These are phyloP conservation scores for Tribolium freemani DNA, from an alignment of 2,888 invertebrate species.

Conservation along the genomic window DNA sequence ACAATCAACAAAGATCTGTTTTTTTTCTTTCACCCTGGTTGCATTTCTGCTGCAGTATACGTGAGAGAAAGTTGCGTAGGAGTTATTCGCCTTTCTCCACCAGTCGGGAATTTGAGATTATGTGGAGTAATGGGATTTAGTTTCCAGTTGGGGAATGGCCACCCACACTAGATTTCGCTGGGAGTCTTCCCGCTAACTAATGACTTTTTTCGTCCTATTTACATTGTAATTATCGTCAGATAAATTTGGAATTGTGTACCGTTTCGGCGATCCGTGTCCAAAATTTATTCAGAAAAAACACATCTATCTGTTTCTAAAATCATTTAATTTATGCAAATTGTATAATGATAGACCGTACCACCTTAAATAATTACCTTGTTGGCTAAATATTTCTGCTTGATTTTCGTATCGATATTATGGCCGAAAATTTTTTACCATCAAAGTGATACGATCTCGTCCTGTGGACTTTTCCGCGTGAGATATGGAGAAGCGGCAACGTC, in stretches of 20 bases:
- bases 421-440: constrained; percentile 24
- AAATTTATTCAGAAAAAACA: constrained; percentile 53
- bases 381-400: constrained; percentile 53
- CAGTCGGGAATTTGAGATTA: too few species aligned
- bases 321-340: constrained; percentile 57
- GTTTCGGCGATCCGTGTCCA: constrained; percentile 9
- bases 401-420: constrained; percentile 44
- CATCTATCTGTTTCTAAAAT: constrained; percentile 53
- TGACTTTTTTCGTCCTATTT: constrained; percentile 37
- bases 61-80: constrained; percentile 55
- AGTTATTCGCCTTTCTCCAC: constrained; percentile 14
- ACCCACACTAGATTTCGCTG: neutral
- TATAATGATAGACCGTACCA: constrained; percentile 53
- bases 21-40: constrained; percentile 17
- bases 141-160: constrained; percentile 5
- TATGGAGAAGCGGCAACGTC: constrained; percentile 25
- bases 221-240: constrained; percentile 41
- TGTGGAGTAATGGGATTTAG: neutral
- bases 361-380: constrained; percentile 52
- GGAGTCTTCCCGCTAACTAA: neutral
- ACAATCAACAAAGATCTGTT: constrained; percentile 8
- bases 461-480: neutral
- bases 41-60: constrained; percentile 46
- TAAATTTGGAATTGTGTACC: constrained; percentile 39
- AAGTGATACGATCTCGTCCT: constrained; percentile 32